Evolutionary conservation across 2,888 invertebrate genomes (phyloP).

Genomic region (Limnephilus marmoratus): DNA sequence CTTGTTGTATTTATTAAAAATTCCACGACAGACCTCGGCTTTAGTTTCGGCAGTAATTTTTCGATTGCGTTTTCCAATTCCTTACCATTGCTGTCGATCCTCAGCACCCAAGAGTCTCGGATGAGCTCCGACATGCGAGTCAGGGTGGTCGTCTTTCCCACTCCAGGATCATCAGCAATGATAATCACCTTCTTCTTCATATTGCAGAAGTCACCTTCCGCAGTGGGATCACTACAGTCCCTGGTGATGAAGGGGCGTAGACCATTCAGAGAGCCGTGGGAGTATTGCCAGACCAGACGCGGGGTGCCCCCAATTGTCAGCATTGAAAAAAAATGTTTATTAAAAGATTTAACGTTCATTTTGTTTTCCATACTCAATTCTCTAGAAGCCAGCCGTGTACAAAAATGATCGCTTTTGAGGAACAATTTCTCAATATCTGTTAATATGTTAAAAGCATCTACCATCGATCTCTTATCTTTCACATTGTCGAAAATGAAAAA

Average conservation of each 20-base stretch:
- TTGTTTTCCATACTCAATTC: not conserved
- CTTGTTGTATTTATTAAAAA: not conserved
- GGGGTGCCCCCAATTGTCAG: not conserved
- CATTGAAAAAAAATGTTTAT: not conserved
- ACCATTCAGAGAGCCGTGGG: conserved; percentile 2
- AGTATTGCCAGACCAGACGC: conserved; percentile 7
- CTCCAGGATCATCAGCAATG: not conserved
- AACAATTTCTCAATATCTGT: not conserved
- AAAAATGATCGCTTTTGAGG: not conserved
- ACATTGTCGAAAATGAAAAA: conserved; percentile 6
- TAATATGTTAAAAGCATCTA: not conserved
- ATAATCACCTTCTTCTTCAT: not conserved
- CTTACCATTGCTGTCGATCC: not conserved
- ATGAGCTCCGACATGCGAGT: not conserved
- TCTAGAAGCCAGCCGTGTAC: not conserved
- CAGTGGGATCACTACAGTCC: not conserved
- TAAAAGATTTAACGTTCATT: not conserved
- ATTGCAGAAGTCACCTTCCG: not conserved
- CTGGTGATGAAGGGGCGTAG: not conserved
- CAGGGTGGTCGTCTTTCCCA: not conserved
- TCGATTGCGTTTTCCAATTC: not conserved
- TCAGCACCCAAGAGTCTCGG: not conserved
- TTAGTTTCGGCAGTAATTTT: not conserved
- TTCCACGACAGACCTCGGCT: not conserved
- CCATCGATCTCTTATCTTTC: not conserved